phyloP scores from a whole-genome alignment of 2,797 vertebrate species.

The Coreius guichenoti region DNA sequence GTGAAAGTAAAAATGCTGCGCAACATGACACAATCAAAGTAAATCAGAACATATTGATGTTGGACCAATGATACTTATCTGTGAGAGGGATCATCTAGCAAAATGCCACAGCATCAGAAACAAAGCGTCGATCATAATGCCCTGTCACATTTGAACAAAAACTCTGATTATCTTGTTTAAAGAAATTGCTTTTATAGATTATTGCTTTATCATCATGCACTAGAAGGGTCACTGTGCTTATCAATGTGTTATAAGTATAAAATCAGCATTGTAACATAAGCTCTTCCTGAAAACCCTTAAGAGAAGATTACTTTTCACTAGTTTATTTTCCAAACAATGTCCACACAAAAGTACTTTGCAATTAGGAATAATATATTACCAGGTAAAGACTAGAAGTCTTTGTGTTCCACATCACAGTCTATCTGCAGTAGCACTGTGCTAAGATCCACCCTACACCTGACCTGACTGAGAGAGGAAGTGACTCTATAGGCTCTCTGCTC shows the following conservation, averaged over 20 bases:
- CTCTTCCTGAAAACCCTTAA: too few relatives aligned
- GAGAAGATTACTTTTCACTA: slow-evolving; percentile 40
- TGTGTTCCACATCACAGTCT: not conserved
- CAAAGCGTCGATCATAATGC: not conserved
- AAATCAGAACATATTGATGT: too few relatives aligned
- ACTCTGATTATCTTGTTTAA: not conserved
- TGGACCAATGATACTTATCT: too few relatives aligned
- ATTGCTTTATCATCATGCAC: not conserved
- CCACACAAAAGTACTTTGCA: too few relatives aligned
- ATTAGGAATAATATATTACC: too few relatives aligned
- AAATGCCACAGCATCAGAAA: not conserved
- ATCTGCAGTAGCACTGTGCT: not conserved
- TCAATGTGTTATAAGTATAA: too few relatives aligned
- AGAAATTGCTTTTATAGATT: not conserved
- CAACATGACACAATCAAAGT: too few relatives aligned
- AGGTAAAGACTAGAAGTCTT: not conserved
- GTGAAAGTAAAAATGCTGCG: too few relatives aligned
- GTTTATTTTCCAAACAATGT: slow-evolving; percentile 35
- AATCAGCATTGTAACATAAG: too few relatives aligned
- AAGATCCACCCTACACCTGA: slow-evolving; percentile 36
- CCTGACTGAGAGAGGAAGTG: slow-evolving; percentile 45
- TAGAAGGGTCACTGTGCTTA: not conserved
- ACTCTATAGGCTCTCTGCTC: slow-evolving; percentile 45
- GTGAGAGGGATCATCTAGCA: not conserved
- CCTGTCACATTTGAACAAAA: not conserved